Conservation (phyloP, 2,797 vertebrate genomes). For the Phoebastria nigripes region DNA sequence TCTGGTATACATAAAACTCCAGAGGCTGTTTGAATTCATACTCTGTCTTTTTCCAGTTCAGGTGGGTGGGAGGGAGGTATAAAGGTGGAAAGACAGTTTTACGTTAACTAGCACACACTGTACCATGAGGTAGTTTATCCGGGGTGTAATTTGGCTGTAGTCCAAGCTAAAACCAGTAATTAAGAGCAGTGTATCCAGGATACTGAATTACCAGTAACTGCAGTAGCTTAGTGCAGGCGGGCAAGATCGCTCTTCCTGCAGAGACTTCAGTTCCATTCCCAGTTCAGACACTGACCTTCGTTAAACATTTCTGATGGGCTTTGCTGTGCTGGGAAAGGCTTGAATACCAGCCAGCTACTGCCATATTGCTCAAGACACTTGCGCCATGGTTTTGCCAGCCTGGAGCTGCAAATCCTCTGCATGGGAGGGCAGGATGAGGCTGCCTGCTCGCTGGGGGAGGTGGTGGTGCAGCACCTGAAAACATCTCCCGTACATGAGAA, state of each 20-base stretch:
- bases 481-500: neutral
- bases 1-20: neutral
- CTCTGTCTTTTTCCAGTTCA: constrained; percentile 6
- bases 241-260: neutral
- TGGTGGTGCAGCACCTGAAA: neutral
- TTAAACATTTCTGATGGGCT: neutral
- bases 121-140: neutral
- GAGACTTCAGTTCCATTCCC: neutral
- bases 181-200: neutral
- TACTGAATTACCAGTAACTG: neutral
- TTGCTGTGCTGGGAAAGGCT: neutral
- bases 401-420: neutral
- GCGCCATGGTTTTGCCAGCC: neutral
- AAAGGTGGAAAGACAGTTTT: neutral
- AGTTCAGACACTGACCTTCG: neutral
- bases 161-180: neutral
- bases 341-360: neutral
- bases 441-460: neutral
- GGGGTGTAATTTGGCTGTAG: neutral
- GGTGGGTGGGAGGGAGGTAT: neutral
- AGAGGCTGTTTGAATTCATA: neutral
- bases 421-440: neutral
- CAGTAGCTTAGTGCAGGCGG: neutral
- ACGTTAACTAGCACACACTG: neutral
- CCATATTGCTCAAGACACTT: neutral